Base-by-base conservation (phyloP, 92 coral and sea anemone species). In the Bergia sp. region DNA sequence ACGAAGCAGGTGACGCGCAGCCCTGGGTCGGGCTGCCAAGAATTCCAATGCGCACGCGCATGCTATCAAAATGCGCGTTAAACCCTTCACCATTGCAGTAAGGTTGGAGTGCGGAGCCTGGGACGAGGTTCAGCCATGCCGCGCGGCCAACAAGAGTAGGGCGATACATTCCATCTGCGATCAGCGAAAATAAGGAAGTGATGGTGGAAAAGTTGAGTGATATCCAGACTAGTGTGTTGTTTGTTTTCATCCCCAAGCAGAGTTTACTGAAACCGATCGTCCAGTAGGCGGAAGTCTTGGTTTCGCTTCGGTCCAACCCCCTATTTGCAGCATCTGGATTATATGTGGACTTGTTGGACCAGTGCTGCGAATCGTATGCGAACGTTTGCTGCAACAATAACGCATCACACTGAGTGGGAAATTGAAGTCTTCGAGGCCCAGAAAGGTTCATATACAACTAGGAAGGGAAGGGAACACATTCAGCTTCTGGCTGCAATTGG, bases 201-300 rank as follows among this genome's bases (percentile, higher is more conserved):
- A 81, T 86, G 37, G 67, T 80, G 86, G 82, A 66, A 11, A 12
- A 0, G 29, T 76, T 65, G 75, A 91, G 43, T 45, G 77, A 11
- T 5, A 88, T 41, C 90, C 90, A 91, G 29, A 53, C 86, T 12
- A 67, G n/a, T n/a, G 80, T 86, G 61, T 64, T 86, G 82, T 77
- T 82, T 65, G 82, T 87, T 55, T 77, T 88, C 93, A 91, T 91
- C 21, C 93, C 93, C 50, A 91, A 73, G 82, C 93, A 91, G 37
- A 91, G 77, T 69, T 91, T 87, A 23, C 65, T 88, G 57, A 91
- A 91, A 13, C 76, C 66, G 45, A 82, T 87, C 40, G 36, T 69
- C 93, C 93, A 87, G 76, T 91, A 91, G 43, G 90, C 71, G 11
- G 90, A 73, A 9, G 86, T 86, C 55, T 91, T 91, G 85, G 91